Conservation (phyloP, 1,140 invertebrate genomes). For the Pinna nobilis region DNA sequence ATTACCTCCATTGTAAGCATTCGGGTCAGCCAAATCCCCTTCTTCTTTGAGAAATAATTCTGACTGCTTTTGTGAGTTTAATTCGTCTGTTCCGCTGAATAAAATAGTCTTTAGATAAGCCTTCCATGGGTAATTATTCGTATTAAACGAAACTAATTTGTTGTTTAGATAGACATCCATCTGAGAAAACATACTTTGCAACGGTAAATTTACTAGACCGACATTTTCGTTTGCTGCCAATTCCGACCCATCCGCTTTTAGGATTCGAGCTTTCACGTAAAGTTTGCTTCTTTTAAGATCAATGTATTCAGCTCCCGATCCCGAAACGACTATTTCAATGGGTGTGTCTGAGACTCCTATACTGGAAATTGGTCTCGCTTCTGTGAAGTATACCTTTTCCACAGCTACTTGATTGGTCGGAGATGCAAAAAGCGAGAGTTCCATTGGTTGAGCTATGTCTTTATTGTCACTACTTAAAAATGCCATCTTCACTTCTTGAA, state of each 20-base stretch:
- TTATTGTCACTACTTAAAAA: constrained; percentile 35
- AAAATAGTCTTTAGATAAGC: constrained; percentile 35
- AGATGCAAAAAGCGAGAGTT: constrained; percentile 24
- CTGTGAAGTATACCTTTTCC: constrained; percentile 34
- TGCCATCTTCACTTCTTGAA: constrained; percentile 14
- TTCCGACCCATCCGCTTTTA: constrained; percentile 29
- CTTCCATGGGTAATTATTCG: constrained; percentile 40
- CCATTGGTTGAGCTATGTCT: constrained; percentile 30
- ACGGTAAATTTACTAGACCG: constrained; percentile 24
- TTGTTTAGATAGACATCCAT: constrained; percentile 46
- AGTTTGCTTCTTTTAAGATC: constrained; percentile 32
- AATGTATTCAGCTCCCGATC: constrained; percentile 29
- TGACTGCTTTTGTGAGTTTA: constrained; percentile 27
- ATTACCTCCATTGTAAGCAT: constrained; percentile 26
- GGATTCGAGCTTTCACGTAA: constrained; percentile 29
- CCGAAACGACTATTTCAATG: constrained; percentile 24
- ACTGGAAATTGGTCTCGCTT: constrained; percentile 26
- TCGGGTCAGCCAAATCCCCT: background rate
- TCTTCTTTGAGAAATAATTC: constrained; percentile 31
- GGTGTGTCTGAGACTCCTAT: constrained; percentile 14
- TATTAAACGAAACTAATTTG: constrained; percentile 41
- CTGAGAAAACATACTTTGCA: constrained; percentile 37
- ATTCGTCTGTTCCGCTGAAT: constrained; percentile 20
- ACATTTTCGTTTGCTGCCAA: constrained; percentile 20
- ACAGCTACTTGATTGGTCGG: constrained; percentile 28